These are phyloP conservation scores for Okamejei kenojei DNA, from an alignment of 2,797 vertebrate species.

Conservation along the genomic window DNA sequence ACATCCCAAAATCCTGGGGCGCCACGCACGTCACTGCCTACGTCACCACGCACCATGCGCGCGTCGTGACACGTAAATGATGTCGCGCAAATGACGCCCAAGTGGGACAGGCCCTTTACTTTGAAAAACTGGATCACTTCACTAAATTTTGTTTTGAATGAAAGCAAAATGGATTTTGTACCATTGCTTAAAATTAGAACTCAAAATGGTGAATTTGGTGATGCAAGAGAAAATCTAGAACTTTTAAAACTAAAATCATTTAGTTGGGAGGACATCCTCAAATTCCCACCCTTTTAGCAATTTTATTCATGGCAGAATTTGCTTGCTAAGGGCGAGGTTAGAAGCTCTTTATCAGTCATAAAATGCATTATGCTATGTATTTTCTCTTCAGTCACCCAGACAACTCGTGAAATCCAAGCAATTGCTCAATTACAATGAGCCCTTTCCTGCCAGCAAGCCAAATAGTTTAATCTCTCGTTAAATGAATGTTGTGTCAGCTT, in stretches of 20 bases:
- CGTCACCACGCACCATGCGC: too few species aligned
- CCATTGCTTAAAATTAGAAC: not conserved
- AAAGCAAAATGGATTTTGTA: not conserved
- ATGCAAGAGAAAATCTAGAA: not conserved
- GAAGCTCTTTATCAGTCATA: not conserved
- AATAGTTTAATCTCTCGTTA: not conserved
- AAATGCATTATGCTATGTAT: not conserved
- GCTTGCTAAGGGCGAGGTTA: not conserved
- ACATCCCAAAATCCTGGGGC: too few species aligned
- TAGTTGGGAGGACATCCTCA: not conserved
- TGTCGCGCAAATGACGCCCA: too few species aligned
- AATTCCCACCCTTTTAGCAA: not conserved
- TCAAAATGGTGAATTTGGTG: not conserved
- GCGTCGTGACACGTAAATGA: too few species aligned
- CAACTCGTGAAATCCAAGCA: conserved; percentile 29
- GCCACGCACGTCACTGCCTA: too few species aligned
- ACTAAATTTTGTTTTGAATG: not conserved
- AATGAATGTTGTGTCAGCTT: conserved; percentile 4
- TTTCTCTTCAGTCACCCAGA: conserved; percentile 21
- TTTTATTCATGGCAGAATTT: conserved; percentile 13
- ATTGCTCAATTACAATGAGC: conserved; percentile 16
- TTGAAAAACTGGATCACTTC: not conserved
- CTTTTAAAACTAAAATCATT: not conserved
- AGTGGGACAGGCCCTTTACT: too few species aligned
- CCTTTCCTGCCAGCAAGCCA: conserved; percentile 13